A percentile compares a stretch with the other conserved stretches of the same genome.
Conservation (phyloP, 2,888 invertebrate genomes). For the Leptura quadrifasciata region DNA sequence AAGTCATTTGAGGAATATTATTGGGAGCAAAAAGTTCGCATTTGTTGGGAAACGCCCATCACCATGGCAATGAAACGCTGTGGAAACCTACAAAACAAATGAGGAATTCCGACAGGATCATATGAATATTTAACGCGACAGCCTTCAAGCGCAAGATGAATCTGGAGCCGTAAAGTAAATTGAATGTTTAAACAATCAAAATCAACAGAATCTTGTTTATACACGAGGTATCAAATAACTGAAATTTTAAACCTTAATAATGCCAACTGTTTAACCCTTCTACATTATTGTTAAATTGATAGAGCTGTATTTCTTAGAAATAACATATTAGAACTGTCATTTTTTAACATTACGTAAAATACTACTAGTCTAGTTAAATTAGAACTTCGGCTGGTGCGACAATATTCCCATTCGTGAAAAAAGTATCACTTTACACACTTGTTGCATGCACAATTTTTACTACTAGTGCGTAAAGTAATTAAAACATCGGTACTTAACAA, state of each 20-base stretch:
- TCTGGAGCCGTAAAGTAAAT: background rate
- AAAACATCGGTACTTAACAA: no score
- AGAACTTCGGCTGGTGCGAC: no score
- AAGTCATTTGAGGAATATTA: conserved; percentile 50
- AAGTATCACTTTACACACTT: no score
- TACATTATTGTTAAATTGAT: no score
- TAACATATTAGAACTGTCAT: no score
- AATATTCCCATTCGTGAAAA: no score
- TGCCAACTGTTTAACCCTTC: background rate
- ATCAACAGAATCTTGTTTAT: background rate
- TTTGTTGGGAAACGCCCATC: conserved; percentile 53
- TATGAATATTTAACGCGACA: conserved; percentile 17
- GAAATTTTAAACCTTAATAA: background rate
- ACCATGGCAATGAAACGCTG: conserved; percentile 52
- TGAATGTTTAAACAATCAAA: conserved; percentile 3
- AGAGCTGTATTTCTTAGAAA: no score
- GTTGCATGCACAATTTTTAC: no score
- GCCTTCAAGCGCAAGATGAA: background rate
- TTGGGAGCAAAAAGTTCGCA: conserved; percentile 53
- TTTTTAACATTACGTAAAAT: no score
- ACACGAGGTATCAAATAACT: background rate
- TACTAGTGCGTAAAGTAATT: no score
- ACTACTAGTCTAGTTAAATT: no score
- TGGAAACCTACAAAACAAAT: conserved; percentile 9
- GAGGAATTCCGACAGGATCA: background rate